Evolutionary conservation across 2,797 vertebrate species (phyloP).

Genomic region (Cossypha caffra): DNA sequence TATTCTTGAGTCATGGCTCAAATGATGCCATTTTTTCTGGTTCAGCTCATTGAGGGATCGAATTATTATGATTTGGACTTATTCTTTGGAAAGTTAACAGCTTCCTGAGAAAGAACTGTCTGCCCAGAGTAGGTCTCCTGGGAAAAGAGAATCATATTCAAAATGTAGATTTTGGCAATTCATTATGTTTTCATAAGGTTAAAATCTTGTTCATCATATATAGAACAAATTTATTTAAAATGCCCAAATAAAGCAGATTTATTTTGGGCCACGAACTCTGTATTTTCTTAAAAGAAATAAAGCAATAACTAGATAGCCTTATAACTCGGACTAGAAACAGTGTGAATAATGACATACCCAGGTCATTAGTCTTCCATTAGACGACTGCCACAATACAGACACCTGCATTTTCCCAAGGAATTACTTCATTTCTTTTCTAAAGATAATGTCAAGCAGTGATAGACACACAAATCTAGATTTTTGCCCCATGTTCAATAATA

Average conservation of each 20-base stretch:
- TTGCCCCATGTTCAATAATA: neutral
- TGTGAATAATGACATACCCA: neutral
- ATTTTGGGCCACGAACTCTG: neutral
- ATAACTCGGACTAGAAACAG: neutral
- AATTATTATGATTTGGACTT: constrained; percentile 3
- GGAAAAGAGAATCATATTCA: neutral
- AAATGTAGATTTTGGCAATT: neutral
- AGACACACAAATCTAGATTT: neutral
- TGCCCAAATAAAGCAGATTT: neutral
- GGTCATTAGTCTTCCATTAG: neutral
- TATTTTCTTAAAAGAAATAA: neutral
- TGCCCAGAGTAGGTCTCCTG: neutral
- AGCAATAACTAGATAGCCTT: neutral
- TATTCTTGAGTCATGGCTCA: neutral
- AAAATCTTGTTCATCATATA: neutral
- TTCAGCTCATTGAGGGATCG: neutral
- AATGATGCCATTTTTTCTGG: neutral
- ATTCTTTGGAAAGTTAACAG: neutral
- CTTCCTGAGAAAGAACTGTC: neutral
- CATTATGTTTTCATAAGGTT: neutral
- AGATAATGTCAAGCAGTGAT: neutral
- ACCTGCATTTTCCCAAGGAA: neutral
- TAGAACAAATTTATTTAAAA: neutral
- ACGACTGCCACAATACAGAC: neutral
- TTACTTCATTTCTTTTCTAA: neutral